A percentile compares a stretch with the other conserved stretches of the same genome.
These are phyloP conservation scores for Eupithecia centaureata DNA, from an alignment of 2,888 invertebrate species.

Conservation along the genomic window DNA sequence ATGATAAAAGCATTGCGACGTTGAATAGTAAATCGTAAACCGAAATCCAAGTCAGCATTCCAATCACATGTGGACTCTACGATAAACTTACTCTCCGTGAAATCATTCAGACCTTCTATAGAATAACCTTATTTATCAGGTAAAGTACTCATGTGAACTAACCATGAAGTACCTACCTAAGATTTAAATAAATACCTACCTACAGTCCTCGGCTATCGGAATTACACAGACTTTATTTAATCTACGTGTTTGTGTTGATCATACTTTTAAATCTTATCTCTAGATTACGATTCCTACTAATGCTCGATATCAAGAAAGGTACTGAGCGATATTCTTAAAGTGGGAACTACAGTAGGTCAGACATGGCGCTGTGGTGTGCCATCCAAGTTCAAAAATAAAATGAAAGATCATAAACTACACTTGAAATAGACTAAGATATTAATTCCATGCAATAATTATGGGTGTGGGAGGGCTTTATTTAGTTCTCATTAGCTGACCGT, in stretches of 20 bases:
- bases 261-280: slow-evolving; percentile 26
- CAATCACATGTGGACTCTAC: too few relatives aligned
- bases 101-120: background rate
- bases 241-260: slow-evolving; percentile 18
- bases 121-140: background rate
- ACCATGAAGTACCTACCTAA: background rate
- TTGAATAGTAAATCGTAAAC: too few relatives aligned
- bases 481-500: too few relatives aligned
- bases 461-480: too few relatives aligned
- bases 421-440: background rate
- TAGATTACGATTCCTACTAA: slow-evolving; percentile 9
- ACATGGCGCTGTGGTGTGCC: background rate
- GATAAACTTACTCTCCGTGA: too few relatives aligned
- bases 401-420: background rate
- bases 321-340: slow-evolving; percentile 19
- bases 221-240: slow-evolving; percentile 11
- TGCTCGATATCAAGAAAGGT: slow-evolving; percentile 14
- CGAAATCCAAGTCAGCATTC: too few relatives aligned
- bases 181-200: background rate
- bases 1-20: too few relatives aligned
- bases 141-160: background rate
- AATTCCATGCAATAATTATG: background rate
- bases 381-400: background rate
- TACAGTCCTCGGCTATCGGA: slow-evolving; percentile 10
- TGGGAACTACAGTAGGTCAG: background rate